phyloP scores from a whole-genome alignment of 64 coral and sea anemone genomes.

The Montipora foliosa region DNA sequence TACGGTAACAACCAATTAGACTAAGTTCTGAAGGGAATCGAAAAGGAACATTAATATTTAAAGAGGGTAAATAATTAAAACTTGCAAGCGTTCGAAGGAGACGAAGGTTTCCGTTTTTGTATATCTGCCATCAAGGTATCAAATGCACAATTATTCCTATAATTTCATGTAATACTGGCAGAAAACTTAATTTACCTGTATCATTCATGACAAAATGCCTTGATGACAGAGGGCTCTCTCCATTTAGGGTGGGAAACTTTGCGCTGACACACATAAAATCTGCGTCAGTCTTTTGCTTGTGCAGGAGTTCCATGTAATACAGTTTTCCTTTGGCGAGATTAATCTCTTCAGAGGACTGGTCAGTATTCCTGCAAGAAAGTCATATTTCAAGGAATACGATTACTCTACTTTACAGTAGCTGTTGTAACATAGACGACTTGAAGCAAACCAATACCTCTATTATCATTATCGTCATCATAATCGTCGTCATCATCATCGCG shows the following conservation, averaged over 20 bases:
- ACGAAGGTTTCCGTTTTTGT: too few relatives aligned
- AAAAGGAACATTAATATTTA: not conserved
- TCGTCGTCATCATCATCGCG: too few relatives aligned
- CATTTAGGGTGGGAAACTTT: slow-evolving; percentile 19
- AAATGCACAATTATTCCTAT: too few relatives aligned
- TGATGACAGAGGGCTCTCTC: slow-evolving; percentile 63
- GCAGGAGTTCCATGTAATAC: slow-evolving; percentile 81
- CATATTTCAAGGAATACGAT: not conserved
- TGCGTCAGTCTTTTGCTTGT: slow-evolving; percentile 19
- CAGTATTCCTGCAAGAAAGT: not conserved
- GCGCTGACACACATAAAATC: slow-evolving; percentile 68
- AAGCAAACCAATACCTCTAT: too few relatives aligned
- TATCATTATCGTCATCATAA: too few relatives aligned
- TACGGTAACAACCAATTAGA: slow-evolving; percentile 4
- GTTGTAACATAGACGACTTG: too few relatives aligned
- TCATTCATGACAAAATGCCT: slow-evolving; percentile 57
- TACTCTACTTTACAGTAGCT: too few relatives aligned
- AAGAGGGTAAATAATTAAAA: too few relatives aligned
- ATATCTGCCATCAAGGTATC: too few relatives aligned
- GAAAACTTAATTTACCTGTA: not conserved
- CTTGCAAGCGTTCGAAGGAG: too few relatives aligned
- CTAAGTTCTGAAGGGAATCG: not conserved
- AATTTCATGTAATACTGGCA: not conserved
- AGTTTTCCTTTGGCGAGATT: slow-evolving; percentile 35
- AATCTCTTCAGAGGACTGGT: slow-evolving; percentile 64